Percentiles rank a stretch among this genome's conserved stretches.
Conservation (phyloP, 1,140 invertebrate species). For the Drosophila takahashii region DNA sequence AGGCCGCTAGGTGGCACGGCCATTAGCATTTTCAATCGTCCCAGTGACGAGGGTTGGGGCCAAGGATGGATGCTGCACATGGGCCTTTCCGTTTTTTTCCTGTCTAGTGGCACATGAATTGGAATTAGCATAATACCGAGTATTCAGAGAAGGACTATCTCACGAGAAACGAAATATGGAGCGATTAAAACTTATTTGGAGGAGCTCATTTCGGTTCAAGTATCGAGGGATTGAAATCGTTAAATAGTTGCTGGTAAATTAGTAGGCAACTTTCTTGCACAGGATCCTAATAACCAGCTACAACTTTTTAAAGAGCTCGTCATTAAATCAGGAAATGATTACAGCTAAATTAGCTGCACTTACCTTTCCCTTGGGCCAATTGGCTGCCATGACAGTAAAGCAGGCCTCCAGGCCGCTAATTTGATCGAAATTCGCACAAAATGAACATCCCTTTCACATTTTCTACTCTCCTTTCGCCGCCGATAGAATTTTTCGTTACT, state of each 20-base stretch:
- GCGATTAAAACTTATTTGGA: not conserved
- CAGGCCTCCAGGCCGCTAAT: conserved; percentile 44
- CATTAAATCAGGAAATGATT: conserved; percentile 13
- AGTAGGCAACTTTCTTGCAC: conserved; percentile 6
- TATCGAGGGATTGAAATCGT: not conserved
- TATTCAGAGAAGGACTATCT: conserved; percentile 20
- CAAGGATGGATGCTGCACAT: conserved; percentile 17
- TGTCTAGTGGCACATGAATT: conserved; percentile 33
- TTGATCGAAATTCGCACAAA: conserved; percentile 57
- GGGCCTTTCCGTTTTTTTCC: conserved; percentile 36
- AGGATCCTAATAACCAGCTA: not conserved
- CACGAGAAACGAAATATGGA: conserved; percentile 4
- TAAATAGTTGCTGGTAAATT: not conserved
- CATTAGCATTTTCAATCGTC: conserved; percentile 73
- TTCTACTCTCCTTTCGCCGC: not conserved
- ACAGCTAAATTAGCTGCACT: conserved; percentile 24
- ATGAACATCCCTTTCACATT: conserved; percentile 71
- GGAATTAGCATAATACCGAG: conserved; percentile 63
- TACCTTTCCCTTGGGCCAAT: conserved; percentile 50
- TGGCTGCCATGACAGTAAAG: conserved; percentile 27
- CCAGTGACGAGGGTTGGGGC: not conserved
- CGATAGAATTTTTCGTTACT: conserved; percentile 29
- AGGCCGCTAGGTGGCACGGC: conserved; percentile 35
- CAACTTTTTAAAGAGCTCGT: conserved; percentile 9
- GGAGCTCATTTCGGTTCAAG: not conserved